These are phyloP conservation scores for Frankliniella intonsa DNA, from an alignment of 2,888 invertebrate genomes.

Conservation along the genomic window DNA sequence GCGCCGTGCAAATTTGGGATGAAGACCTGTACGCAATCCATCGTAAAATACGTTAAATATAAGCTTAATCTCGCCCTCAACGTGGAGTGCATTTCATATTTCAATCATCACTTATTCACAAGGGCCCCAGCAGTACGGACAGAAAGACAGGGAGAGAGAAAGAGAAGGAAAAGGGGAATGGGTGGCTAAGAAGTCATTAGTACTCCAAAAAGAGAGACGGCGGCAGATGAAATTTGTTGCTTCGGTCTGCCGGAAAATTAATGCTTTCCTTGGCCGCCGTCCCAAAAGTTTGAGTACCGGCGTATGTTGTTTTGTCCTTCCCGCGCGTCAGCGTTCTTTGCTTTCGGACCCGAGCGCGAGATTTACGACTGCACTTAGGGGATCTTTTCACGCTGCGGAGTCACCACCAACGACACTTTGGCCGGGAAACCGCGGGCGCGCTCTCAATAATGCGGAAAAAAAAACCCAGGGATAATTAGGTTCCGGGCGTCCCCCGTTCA, in stretches of 20 bases:
- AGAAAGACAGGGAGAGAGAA: background rate
- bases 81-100: too few species aligned
- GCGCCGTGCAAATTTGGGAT: too few species aligned
- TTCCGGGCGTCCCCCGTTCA: background rate
- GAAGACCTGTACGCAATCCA: too few species aligned
- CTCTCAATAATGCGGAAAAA: background rate
- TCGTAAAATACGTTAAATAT: too few species aligned
- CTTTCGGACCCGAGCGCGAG: background rate
- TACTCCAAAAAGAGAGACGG: slow-evolving; percentile 7
- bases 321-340: slow-evolving; percentile 12
- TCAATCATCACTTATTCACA: too few species aligned
- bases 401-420: background rate
- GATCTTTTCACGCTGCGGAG: slow-evolving; percentile 6
- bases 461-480: background rate
- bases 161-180: background rate
- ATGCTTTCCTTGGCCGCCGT: slow-evolving; percentile 19
- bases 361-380: slow-evolving; percentile 18
- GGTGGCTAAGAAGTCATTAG: slow-evolving; percentile 12
- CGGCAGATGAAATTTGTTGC: slow-evolving; percentile 21
- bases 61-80: too few species aligned
- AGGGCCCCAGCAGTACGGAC: background rate
- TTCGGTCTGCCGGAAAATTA: slow-evolving; percentile 26
- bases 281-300: slow-evolving; percentile 22
- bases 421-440: background rate
- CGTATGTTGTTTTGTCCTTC: slow-evolving; percentile 18